Percentiles rank a stretch among this genome's conserved stretches.
These are phyloP conservation scores for Papilio dardanus DNA, from an alignment of 1,140 invertebrate genomes.

Conservation along the genomic window DNA sequence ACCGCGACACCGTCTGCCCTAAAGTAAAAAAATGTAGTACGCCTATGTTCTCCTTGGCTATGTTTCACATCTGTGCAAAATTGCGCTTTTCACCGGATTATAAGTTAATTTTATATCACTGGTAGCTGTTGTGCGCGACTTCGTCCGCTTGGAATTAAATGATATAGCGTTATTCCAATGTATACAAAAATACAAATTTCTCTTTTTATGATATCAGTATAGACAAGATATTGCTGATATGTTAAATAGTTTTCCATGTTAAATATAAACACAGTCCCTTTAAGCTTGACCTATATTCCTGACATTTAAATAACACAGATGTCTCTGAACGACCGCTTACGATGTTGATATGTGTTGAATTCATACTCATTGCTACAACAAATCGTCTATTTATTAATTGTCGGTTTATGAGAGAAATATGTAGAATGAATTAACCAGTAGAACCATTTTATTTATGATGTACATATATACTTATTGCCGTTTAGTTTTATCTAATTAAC, in stretches of 20 bases:
- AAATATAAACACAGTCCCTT: background rate
- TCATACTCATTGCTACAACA: background rate
- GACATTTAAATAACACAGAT: constrained; percentile 17
- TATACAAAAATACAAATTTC: no score
- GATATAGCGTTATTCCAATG: no score
- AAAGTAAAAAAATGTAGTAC: no score
- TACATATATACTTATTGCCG: background rate
- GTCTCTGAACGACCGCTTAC: background rate
- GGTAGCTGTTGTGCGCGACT: no score
- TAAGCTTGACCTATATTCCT: constrained; percentile 14
- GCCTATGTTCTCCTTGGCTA: no score
- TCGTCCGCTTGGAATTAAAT: no score
- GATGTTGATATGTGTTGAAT: constrained; percentile 11
- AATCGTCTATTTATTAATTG: constrained; percentile 1
- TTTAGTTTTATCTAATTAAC: background rate
- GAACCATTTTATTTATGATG: background rate
- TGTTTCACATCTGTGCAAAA: no score
- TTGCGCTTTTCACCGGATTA: no score
- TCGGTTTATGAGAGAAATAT: background rate
- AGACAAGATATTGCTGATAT: background rate
- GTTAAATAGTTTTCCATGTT: background rate
- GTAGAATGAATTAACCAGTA: background rate
- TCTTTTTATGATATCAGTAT: no score
- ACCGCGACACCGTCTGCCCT: no score
- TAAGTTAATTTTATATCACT: no score